Evolutionary conservation across 2,888 invertebrate species (phyloP).

Genomic region (Drosophila trichaetosa): DNA sequence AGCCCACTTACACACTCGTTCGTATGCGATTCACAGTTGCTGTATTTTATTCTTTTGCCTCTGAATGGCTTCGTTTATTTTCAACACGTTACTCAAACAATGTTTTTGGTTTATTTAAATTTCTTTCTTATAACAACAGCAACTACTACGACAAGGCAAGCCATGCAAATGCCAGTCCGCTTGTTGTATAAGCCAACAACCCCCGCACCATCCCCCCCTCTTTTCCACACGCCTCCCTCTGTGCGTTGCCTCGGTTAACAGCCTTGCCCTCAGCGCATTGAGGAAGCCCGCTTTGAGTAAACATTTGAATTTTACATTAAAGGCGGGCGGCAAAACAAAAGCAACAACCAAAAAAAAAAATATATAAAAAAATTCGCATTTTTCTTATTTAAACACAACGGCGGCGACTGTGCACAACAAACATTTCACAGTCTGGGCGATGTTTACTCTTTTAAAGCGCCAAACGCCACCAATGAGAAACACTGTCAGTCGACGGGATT

Average conservation of each 20-base stretch:
- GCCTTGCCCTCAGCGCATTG: slow-evolving; percentile 54
- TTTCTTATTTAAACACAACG: slow-evolving; percentile 78
- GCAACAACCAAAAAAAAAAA: slow-evolving; percentile 12
- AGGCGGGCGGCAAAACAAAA: slow-evolving; percentile 64
- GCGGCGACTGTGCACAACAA: slow-evolving; percentile 70
- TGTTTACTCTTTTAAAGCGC: slow-evolving; percentile 74
- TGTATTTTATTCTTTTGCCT: slow-evolving; percentile 24
- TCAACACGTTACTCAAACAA: slow-evolving; percentile 79
- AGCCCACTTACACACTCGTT: slow-evolving; percentile 32
- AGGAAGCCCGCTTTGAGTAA: slow-evolving; percentile 73
- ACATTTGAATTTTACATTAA: slow-evolving; percentile 81
- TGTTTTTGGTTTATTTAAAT: slow-evolving; percentile 80
- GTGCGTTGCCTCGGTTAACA: slow-evolving; percentile 33
- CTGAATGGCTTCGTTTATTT: slow-evolving; percentile 79
- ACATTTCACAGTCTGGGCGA: slow-evolving; percentile 58
- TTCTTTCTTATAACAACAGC: slow-evolving; percentile 72
- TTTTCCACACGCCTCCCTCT: neutral
- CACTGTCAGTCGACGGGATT: neutral
- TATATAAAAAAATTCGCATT: slow-evolving; percentile 60
- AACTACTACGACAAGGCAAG: slow-evolving; percentile 57
- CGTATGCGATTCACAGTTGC: slow-evolving; percentile 61
- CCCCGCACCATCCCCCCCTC: neutral
- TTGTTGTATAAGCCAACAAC: slow-evolving; percentile 64
- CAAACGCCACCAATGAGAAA: slow-evolving; percentile 61
- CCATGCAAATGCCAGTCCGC: slow-evolving; percentile 72